These are phyloP conservation scores for Monopterus albus DNA, from an alignment of 2,113 vertebrate species.

Conservation along the genomic window DNA sequence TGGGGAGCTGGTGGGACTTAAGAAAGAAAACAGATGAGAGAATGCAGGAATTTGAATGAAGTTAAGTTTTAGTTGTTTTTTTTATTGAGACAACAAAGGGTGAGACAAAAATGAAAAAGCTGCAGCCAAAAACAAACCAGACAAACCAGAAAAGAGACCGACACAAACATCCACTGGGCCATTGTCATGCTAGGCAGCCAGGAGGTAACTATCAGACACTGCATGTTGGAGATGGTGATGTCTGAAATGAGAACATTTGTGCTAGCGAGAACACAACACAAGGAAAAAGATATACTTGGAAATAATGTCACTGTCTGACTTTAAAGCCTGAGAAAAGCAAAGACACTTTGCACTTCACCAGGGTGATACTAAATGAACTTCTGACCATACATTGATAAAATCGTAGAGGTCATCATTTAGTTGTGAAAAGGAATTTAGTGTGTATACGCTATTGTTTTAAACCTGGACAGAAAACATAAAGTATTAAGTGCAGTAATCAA, in stretches of 20 bases:
- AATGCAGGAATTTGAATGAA: conserved; percentile 40
- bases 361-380: conserved; percentile 15
- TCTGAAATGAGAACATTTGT: conserved; percentile 51
- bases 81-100: conserved; percentile 33
- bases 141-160: conserved; percentile 59
- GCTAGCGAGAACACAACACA: conserved; percentile 59
- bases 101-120: conserved; percentile 44
- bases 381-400: conserved; percentile 2
- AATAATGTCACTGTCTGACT: conserved; percentile 44
- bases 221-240: conserved; percentile 54
- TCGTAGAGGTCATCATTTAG: not conserved
- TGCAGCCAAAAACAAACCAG: conserved; percentile 51
- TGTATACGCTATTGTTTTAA: no score
- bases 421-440: not conserved
- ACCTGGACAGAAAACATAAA: no score
- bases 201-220: conserved; percentile 64
- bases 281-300: conserved; percentile 52
- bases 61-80: conserved; percentile 1
- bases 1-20: conserved; percentile 59
- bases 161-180: conserved; percentile 62
- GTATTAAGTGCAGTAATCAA: no score
- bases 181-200: conserved; percentile 43
- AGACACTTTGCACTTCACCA: conserved; percentile 10
- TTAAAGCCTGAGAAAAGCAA: conserved; percentile 34
- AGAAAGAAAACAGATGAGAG: conserved; percentile 35